phyloP scores from a whole-genome alignment of 2,113 vertebrate genomes.

The Leuciscus idus region DNA sequence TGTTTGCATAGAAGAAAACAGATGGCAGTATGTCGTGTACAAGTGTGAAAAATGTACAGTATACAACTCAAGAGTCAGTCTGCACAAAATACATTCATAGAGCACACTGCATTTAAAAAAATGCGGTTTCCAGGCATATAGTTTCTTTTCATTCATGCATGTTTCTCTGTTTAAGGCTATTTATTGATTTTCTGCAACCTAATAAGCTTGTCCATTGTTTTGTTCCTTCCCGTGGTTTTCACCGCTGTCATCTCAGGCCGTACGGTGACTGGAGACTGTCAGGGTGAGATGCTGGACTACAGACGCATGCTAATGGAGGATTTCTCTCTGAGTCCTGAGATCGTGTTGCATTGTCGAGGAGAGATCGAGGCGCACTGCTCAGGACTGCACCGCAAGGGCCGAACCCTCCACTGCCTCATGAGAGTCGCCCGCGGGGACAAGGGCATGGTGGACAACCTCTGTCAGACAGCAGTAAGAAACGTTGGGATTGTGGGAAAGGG shows the following conservation, averaged over 20 bases:
- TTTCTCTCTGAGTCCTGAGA: conserved; percentile 87
- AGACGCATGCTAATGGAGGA: conserved; percentile 91
- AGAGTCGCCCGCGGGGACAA: conserved; percentile 86
- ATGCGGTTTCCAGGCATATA: neutral
- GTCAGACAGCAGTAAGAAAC: conserved; percentile 88
- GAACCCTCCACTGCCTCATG: conserved; percentile 89
- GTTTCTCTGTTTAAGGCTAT: neutral
- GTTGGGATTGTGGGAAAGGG: neutral
- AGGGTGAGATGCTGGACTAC: conserved; percentile 90
- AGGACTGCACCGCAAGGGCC: conserved; percentile 85
- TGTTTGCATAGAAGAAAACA: neutral
- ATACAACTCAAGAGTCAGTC: neutral
- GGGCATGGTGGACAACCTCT: conserved; percentile 79
- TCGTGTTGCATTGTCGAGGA: conserved; percentile 87
- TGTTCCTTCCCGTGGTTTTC: neutral
- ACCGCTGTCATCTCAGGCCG: conserved; percentile 71
- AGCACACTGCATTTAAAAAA: neutral
- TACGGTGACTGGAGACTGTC: conserved; percentile 87
- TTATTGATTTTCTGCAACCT: conserved; percentile 23
- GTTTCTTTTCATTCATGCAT: neutral
- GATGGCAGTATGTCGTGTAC: neutral
- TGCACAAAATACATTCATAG: neutral
- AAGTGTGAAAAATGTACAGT: neutral
- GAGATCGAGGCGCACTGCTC: conserved; percentile 90
- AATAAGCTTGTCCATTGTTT: neutral